These are phyloP conservation scores for Ptychadena robeensis DNA, from an alignment of 2,797 vertebrate species.

Conservation along the genomic window DNA sequence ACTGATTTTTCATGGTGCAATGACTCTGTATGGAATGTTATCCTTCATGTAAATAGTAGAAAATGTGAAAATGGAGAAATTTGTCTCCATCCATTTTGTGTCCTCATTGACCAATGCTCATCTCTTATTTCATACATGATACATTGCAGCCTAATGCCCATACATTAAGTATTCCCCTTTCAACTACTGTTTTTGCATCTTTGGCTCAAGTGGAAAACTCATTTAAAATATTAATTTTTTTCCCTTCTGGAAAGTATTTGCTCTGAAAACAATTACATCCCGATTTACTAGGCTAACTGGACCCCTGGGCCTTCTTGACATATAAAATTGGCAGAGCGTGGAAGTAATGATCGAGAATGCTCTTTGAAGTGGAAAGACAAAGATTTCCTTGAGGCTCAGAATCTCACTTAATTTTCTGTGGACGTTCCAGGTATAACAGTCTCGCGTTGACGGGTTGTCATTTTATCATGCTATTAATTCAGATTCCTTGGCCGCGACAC, in stretches of 20 bases:
- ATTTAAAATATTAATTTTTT: slow-evolving; percentile 15
- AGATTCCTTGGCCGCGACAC: no score
- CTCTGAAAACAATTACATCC: slow-evolving; percentile 9
- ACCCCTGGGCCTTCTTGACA: slow-evolving; percentile 28
- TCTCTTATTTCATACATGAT: background rate
- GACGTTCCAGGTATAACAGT: background rate
- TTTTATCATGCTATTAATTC: no score
- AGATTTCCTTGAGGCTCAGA: slow-evolving; percentile 2
- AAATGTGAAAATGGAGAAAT: no score
- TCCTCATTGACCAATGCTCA: no score
- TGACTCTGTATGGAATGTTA: no score
- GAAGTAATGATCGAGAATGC: slow-evolving; percentile 19
- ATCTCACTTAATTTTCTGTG: background rate
- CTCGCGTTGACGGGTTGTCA: no score
- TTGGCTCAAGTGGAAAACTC: background rate
- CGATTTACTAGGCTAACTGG: slow-evolving; percentile 20
- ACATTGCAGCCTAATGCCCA: background rate
- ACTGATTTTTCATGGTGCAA: no score
- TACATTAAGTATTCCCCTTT: background rate
- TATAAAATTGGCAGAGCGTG: slow-evolving; percentile 25
- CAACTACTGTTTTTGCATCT: background rate
- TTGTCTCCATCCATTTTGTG: no score
- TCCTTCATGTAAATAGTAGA: no score
- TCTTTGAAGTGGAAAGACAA: slow-evolving; percentile 22
- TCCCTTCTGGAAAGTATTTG: slow-evolving; percentile 20